Evolutionary conservation across 2,888 invertebrate genomes (phyloP).

Genomic region (Lysandra coridon): DNA sequence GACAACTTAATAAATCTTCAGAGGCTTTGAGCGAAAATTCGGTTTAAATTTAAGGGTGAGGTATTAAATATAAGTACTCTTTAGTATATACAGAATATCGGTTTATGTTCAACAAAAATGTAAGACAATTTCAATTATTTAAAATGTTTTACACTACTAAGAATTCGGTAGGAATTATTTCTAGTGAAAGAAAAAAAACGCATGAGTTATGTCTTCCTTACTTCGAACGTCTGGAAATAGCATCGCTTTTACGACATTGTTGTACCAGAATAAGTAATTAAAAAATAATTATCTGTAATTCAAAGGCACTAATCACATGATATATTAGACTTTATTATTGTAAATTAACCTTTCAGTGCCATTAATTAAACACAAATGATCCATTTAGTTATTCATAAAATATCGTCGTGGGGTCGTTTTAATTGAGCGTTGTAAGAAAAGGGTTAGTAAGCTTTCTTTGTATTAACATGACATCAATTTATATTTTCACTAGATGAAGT

Average conservation of each 20-base stretch:
- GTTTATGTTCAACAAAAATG: neutral
- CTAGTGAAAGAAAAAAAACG: neutral
- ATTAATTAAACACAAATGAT: conserved; percentile 49
- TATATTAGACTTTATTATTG: conserved; percentile 46
- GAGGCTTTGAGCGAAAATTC: neutral
- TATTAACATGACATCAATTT: neutral
- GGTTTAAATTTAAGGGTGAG: neutral
- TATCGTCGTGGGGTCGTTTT: conserved; percentile 35
- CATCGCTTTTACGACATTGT: conserved; percentile 4
- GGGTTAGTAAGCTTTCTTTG: conserved; percentile 21
- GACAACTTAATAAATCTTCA: neutral
- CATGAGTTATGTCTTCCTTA: neutral
- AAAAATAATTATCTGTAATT: conserved; percentile 45
- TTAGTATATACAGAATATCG: too few relatives aligned
- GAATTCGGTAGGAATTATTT: neutral
- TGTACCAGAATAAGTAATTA: conserved; percentile 40
- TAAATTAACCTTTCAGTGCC: conserved; percentile 42
- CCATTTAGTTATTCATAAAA: conserved; percentile 39
- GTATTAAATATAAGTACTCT: neutral
- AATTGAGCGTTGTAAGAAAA: conserved; percentile 27
- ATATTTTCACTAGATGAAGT: neutral
- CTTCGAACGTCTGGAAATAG: conserved; percentile 8
- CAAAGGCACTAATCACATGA: conserved; percentile 53
- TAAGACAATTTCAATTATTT: neutral
- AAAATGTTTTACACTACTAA: neutral